Evolutionary conservation across 2,888 invertebrate genomes (phyloP).

Genomic region (Notodonta ziczac): DNA sequence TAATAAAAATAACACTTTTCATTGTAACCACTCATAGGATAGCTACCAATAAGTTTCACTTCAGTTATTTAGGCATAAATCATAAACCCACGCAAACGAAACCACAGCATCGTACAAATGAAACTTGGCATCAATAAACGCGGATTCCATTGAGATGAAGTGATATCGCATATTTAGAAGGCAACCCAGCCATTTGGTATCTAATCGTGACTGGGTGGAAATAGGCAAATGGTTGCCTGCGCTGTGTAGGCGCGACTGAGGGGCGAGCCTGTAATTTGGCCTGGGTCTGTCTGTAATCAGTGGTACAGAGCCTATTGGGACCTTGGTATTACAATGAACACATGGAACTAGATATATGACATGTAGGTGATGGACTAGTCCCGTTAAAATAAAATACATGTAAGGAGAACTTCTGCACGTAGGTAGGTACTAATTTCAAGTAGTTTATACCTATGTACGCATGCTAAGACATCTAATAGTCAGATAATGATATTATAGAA

Average conservation of each 20-base stretch:
- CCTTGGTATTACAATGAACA: neutral
- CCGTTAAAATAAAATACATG: too few species aligned
- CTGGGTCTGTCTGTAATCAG: neutral
- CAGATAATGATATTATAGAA: too few species aligned
- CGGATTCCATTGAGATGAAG: constrained; percentile 3
- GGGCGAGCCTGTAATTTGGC: neutral
- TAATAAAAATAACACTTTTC: too few species aligned
- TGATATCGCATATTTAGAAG: constrained; percentile 3
- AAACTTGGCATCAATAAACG: constrained; percentile 18
- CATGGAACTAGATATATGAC: too few species aligned
- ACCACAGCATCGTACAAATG: constrained; percentile 4
- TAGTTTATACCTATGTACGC: too few species aligned
- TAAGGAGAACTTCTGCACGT: too few species aligned
- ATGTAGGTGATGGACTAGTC: too few species aligned
- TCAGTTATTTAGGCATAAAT: neutral
- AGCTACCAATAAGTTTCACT: neutral
- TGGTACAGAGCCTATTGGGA: too few species aligned
- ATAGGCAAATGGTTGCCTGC: neutral
- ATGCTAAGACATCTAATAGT: too few species aligned
- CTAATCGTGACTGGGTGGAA: constrained; percentile 2
- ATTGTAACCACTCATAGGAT: too few species aligned
- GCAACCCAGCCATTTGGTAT: neutral
- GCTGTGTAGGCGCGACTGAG: neutral
- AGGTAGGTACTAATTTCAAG: too few species aligned
- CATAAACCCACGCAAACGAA: neutral